These are phyloP conservation scores for Psococerastis gibbosa DNA, from an alignment of 2,888 invertebrate genomes.

Conservation along the genomic window DNA sequence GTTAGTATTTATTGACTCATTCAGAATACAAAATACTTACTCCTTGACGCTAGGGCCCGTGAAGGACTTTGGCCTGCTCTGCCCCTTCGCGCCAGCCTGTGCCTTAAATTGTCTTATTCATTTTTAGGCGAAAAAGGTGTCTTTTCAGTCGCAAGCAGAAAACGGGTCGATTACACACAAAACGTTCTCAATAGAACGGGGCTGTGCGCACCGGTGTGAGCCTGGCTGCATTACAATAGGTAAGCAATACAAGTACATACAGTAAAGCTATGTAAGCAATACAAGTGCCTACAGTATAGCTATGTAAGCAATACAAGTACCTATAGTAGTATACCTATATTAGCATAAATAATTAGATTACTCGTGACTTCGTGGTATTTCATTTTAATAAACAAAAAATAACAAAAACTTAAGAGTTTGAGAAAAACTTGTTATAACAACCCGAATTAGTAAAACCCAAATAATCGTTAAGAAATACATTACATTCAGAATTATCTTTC, in stretches of 20 bases:
- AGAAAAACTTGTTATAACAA: too few species aligned
- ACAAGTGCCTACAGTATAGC: too few species aligned
- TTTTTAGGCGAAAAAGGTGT: conserved; percentile 55
- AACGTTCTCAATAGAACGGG: conserved; percentile 68
- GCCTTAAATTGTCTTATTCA: background rate
- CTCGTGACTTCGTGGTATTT: too few species aligned
- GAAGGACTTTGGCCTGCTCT: background rate
- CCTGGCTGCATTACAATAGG: conserved; percentile 67
- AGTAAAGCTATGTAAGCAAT: conserved; percentile 1
- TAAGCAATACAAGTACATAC: too few species aligned
- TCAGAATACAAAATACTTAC: background rate
- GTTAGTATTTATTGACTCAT: background rate
- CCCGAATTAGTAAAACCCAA: too few species aligned
- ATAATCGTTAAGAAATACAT: too few species aligned
- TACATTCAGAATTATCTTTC: too few species aligned
- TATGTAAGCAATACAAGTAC: too few species aligned
- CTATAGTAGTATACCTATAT: too few species aligned
- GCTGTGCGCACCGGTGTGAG: conserved; percentile 67
- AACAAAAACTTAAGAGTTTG: too few species aligned
- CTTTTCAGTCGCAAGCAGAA: conserved; percentile 65
- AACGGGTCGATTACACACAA: conserved; percentile 54
- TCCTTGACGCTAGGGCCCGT: background rate
- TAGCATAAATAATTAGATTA: too few species aligned
- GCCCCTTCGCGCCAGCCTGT: background rate
- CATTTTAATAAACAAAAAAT: too few species aligned